phyloP scores from a whole-genome alignment of 2,888 invertebrate species.

The Dione vanillae region DNA sequence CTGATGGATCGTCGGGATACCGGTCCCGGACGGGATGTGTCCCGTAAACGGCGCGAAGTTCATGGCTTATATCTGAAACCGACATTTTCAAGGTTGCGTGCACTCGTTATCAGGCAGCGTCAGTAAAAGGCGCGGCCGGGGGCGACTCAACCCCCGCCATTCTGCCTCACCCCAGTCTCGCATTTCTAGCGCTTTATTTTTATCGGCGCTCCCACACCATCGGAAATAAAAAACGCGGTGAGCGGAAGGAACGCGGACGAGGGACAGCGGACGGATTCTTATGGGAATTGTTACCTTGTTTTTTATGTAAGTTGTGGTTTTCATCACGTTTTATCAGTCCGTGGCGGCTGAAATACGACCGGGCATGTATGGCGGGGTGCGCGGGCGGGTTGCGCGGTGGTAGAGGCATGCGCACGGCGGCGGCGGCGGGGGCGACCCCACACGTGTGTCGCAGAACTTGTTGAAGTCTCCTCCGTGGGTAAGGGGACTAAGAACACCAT shows the following conservation, averaged over 20 bases:
- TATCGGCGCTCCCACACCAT: constrained; percentile 80
- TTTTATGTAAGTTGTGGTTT: constrained; percentile 57
- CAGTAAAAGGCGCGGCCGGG: constrained; percentile 71
- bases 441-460: constrained; percentile 46
- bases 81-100: constrained; percentile 48
- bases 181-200: constrained; percentile 80
- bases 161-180: constrained; percentile 79
- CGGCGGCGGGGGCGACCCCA: constrained; percentile 46
- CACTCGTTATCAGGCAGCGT: constrained; percentile 48
- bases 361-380: constrained; percentile 63
- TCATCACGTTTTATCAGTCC: constrained; percentile 72
- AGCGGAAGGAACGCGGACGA: background rate
- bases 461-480: constrained; percentile 42
- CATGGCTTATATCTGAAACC: constrained; percentile 78
- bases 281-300: constrained; percentile 66
- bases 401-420: constrained; percentile 53
- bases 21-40: constrained; percentile 89
- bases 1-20: constrained; percentile 92
- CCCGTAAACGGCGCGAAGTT: constrained; percentile 94
- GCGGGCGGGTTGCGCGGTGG: constrained; percentile 67
- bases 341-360: constrained; percentile 68
- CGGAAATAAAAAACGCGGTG: constrained; percentile 49
- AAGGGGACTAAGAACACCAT: constrained; percentile 44
- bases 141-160: constrained; percentile 82
- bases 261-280: constrained; percentile 44